Conservation (phyloP, 2,888 invertebrate genomes). For the Ypsolopha scabrella region DNA sequence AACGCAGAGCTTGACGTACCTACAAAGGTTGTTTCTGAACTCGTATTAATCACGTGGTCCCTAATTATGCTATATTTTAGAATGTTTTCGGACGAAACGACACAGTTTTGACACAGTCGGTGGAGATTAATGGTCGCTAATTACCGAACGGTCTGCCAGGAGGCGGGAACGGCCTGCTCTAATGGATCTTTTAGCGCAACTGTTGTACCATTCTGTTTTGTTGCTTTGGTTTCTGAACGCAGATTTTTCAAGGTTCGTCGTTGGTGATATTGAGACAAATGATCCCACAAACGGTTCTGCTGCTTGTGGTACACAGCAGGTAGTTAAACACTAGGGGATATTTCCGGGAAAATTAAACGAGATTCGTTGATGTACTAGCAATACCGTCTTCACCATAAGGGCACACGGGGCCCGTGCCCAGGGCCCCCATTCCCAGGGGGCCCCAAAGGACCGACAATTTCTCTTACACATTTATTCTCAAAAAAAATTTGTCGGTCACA, state of each 20-base stretch:
- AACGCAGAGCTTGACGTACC: slow-evolving; percentile 24
- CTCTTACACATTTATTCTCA: too few relatives aligned
- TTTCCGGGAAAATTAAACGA: too few relatives aligned
- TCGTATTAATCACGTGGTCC: slow-evolving; percentile 48
- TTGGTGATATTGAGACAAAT: neutral
- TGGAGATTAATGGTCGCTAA: slow-evolving; percentile 60
- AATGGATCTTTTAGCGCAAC: slow-evolving; percentile 15
- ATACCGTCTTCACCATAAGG: too few relatives aligned
- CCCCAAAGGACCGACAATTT: too few relatives aligned
- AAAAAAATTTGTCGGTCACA: too few relatives aligned
- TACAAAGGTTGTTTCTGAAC: neutral
- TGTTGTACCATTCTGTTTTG: neutral
- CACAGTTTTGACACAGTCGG: slow-evolving; percentile 61
- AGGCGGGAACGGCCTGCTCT: slow-evolving; percentile 28
- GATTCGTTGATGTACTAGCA: too few relatives aligned
- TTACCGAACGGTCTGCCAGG: slow-evolving; percentile 35
- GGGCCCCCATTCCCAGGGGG: too few relatives aligned
- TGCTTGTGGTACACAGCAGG: too few relatives aligned
- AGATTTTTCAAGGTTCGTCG: neutral
- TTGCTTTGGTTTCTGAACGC: neutral
- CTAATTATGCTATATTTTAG: slow-evolving; percentile 55
- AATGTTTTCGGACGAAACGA: slow-evolving; percentile 53
- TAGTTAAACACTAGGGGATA: too few relatives aligned
- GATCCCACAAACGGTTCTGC: neutral
- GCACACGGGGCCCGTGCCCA: too few relatives aligned